A percentile compares a stretch with the other conserved stretches of the same genome.
phyloP scores from a whole-genome alignment of 1,140 invertebrate genomes.

The Rhizoglyphus robini region DNA sequence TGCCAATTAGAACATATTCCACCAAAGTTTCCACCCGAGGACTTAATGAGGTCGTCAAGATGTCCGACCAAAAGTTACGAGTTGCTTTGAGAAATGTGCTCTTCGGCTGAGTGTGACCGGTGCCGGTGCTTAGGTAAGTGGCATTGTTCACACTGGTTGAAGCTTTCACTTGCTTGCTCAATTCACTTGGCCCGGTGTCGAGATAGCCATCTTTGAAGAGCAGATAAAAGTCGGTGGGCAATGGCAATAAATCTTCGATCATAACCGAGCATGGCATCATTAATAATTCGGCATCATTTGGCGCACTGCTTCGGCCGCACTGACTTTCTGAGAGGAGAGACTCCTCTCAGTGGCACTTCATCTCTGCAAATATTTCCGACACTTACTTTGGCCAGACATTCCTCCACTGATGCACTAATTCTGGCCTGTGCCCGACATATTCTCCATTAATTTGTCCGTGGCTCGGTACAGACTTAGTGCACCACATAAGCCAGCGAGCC shows the following conservation, averaged over 20 bases:
- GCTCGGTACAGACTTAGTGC: not conserved
- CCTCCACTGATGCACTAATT: conserved; percentile 13
- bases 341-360: no score
- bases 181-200: no score
- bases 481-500: conserved; percentile 8
- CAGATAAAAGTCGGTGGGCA: not conserved
- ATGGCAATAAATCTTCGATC: conserved; percentile 1
- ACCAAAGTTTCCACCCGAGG: not conserved
- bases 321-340: no score
- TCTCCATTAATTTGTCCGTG: conserved; percentile 13
- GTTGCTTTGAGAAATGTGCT: not conserved
- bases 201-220: conserved; percentile 8
- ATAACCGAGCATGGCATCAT: conserved; percentile 10
- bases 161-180: no score
- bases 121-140: no score
- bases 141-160: no score
- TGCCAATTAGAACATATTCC: conserved; percentile 6
- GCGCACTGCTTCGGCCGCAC: no score
- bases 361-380: conserved; percentile 13
- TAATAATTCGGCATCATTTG: not conserved
- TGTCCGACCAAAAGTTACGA: not conserved
- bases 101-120: not conserved
- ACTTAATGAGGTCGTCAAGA: conserved; percentile 13
- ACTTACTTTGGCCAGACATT: not conserved
- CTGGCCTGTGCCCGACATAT: conserved; percentile 1